Percentiles rank a stretch among this genome's conserved stretches.
Evolutionary conservation across 2,113 vertebrate species (phyloP).

Genomic region (Colaptes auratus): DNA sequence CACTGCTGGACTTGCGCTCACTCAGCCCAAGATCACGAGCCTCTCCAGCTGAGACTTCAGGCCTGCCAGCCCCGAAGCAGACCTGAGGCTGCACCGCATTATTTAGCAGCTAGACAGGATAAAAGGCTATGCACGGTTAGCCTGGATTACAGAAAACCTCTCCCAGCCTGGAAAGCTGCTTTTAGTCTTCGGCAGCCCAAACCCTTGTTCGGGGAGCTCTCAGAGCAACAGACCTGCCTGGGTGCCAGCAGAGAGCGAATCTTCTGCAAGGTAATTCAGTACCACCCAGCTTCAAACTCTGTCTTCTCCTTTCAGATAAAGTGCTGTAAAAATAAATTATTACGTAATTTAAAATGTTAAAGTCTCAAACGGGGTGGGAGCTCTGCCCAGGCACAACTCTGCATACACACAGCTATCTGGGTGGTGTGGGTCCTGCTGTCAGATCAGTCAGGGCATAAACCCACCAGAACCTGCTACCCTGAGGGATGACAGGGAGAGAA

Average conservation of each 20-base stretch:
- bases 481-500: background rate
- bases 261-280: background rate
- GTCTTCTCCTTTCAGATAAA: background rate
- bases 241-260: background rate
- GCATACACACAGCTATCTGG: background rate
- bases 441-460: background rate
- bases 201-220: background rate
- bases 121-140: background rate
- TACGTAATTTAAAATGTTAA: background rate
- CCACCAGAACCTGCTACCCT: background rate
- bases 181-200: conserved; percentile 11
- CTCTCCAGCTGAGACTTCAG: background rate
- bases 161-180: conserved; percentile 3
- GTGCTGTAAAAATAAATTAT: background rate
- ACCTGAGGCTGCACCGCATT: background rate
- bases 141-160: conserved; percentile 29
- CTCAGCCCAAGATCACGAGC: background rate
- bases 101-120: conserved; percentile 25
- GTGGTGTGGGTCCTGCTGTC: accelerated
- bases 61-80: background rate
- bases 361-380: background rate
- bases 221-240: background rate
- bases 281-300: background rate
- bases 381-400: background rate
- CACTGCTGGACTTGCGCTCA: background rate